Evolutionary conservation across 2,113 vertebrate species (phyloP).

Genomic region (Suricata suricatta): DNA sequence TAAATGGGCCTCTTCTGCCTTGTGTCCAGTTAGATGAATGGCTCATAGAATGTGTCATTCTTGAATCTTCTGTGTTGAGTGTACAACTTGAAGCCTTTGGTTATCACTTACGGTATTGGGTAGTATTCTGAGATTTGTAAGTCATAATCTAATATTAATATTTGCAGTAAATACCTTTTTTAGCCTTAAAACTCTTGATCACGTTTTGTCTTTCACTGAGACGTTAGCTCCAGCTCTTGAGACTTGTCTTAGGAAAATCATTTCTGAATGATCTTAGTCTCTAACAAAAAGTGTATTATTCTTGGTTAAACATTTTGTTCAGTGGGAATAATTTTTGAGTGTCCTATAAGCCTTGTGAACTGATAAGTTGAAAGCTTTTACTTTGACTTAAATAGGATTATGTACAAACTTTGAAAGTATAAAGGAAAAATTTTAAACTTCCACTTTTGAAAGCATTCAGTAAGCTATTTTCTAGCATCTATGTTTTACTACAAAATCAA

Average conservation of each 20-base stretch:
- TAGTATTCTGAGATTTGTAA: background rate
- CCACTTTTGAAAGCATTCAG: background rate
- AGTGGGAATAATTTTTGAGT: constrained; percentile 62
- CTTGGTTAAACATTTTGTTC: constrained; percentile 72
- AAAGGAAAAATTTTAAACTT: constrained; percentile 67
- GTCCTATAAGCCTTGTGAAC: constrained; percentile 70
- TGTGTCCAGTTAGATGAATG: background rate
- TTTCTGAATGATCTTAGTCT: constrained; percentile 32
- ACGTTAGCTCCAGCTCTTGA: background rate
- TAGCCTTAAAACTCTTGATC: background rate
- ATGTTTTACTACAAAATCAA: constrained; percentile 47
- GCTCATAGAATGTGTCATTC: background rate
- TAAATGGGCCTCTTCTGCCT: background rate
- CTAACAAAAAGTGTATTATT: constrained; percentile 44
- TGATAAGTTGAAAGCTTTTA: constrained; percentile 68
- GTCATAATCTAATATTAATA: background rate
- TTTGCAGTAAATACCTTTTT: constrained; percentile 27
- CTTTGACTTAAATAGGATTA: constrained; percentile 64
- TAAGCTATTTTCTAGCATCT: constrained; percentile 5
- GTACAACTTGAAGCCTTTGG: background rate
- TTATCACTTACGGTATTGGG: background rate
- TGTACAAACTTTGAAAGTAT: constrained; percentile 57
- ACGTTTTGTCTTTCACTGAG: background rate
- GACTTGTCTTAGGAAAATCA: constrained; percentile 3
- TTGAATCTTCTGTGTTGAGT: background rate